Conservation (phyloP, 2,113 vertebrate genomes). For the Tauraco erythrolophus region DNA sequence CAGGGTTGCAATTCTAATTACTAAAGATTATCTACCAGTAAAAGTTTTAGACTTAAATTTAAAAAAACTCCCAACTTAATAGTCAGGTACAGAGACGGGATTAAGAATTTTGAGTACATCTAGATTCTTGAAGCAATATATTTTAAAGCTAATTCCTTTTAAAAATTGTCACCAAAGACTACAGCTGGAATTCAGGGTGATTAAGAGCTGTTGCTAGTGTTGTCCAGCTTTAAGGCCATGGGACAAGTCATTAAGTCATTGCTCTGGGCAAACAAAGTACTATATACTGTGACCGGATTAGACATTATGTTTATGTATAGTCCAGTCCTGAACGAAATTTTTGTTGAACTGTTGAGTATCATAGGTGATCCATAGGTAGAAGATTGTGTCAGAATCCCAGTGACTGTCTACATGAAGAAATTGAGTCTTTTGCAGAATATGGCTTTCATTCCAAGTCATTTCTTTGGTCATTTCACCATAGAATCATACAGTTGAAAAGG, state of each 20-base stretch:
- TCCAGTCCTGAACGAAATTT: neutral
- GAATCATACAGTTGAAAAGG: neutral
- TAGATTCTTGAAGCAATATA: neutral
- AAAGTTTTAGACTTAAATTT: neutral
- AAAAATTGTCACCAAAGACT: neutral
- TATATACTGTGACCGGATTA: neutral
- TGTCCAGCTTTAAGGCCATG: neutral
- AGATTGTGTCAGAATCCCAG: neutral
- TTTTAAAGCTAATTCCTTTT: neutral
- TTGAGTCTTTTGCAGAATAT: neutral
- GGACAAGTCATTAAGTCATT: neutral
- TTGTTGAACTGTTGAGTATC: neutral
- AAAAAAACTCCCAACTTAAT: neutral
- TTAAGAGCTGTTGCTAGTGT: neutral
- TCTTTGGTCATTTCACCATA: neutral
- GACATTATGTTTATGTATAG: neutral
- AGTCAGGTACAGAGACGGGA: neutral
- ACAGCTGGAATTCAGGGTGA: neutral
- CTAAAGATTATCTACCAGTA: neutral
- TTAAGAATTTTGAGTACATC: neutral
- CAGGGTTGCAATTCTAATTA: neutral
- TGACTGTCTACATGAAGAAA: neutral
- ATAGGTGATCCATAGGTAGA: neutral
- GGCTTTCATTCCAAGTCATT: neutral
- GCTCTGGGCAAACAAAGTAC: neutral